These are phyloP conservation scores for Lithophane socia DNA, from an alignment of 2,888 invertebrate genomes.

Conservation along the genomic window DNA sequence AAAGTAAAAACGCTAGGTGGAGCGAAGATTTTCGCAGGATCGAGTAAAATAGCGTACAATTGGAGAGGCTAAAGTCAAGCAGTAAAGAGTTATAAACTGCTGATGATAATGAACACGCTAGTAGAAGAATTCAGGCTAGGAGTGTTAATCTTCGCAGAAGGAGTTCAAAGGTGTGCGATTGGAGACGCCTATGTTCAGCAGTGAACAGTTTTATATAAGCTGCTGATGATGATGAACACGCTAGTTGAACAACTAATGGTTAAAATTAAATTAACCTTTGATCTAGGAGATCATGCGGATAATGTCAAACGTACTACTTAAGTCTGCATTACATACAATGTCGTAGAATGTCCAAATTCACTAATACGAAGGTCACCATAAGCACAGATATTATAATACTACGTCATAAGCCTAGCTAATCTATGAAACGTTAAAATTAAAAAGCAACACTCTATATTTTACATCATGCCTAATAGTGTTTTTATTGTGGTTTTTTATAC, in stretches of 20 bases:
- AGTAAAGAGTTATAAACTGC: too few relatives aligned
- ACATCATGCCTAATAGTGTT: constrained; percentile 62
- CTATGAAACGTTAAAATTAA: constrained; percentile 15
- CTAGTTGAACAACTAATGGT: neutral
- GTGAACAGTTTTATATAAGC: too few relatives aligned
- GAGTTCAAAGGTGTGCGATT: neutral
- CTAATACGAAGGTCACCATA: constrained; percentile 28
- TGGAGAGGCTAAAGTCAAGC: too few relatives aligned
- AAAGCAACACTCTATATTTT: constrained; percentile 35
- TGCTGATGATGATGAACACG: neutral
- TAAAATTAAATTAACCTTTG: constrained; percentile 31
- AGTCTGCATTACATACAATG: constrained; percentile 33
- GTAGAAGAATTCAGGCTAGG: too few relatives aligned
- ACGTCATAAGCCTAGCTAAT: constrained; percentile 29
- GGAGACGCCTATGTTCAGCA: neutral
- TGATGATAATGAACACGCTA: too few relatives aligned
- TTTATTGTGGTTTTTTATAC: constrained; percentile 64
- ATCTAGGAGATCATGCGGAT: neutral
- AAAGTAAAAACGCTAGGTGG: too few relatives aligned
- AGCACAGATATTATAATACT: too few relatives aligned
- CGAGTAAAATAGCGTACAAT: too few relatives aligned
- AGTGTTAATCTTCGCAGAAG: neutral
- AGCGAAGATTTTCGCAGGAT: too few relatives aligned
- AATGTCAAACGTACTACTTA: constrained; percentile 25
- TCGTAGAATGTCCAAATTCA: constrained; percentile 37